Conservation (phyloP, 2,113 vertebrate genomes). For the Cnemophilus loriae region DNA sequence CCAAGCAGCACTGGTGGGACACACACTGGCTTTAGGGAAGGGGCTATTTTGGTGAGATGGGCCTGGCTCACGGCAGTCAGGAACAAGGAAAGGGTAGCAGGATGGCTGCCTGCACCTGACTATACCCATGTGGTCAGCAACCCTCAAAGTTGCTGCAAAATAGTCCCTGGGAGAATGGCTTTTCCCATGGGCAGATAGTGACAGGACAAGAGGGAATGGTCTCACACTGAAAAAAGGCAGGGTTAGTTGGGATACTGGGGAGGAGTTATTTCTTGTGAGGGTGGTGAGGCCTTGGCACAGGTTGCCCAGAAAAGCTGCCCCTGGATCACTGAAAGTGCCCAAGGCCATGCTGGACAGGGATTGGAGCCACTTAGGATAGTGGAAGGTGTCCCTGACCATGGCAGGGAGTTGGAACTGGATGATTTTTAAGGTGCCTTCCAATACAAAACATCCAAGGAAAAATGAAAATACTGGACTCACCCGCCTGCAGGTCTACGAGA, state of each 20-base stretch:
- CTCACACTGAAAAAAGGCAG: neutral
- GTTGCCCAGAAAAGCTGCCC: neutral
- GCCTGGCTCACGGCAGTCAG: neutral
- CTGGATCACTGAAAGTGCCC: neutral
- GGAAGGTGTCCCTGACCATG: neutral
- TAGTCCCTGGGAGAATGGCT: neutral
- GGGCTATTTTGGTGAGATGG: neutral
- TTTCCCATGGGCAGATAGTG: neutral
- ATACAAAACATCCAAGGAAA: neutral
- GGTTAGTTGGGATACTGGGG: neutral
- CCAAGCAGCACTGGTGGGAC: too few relatives aligned
- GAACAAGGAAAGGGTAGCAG: neutral
- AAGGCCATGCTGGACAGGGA: accelerated
- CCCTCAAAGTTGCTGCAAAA: neutral
- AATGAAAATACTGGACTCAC: neutral
- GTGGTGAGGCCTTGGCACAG: accelerated
- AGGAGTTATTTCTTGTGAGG: neutral
- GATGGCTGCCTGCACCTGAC: neutral
- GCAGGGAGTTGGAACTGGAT: accelerated
- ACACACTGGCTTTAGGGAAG: neutral
- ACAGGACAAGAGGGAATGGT: neutral
- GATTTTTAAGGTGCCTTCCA: neutral
- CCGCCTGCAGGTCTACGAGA: accelerated
- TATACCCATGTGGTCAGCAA: neutral
- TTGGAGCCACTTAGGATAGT: accelerated